Evolutionary conservation across 2,113 vertebrate species (phyloP).

Genomic region (Dendropsophus ebraccatus): DNA sequence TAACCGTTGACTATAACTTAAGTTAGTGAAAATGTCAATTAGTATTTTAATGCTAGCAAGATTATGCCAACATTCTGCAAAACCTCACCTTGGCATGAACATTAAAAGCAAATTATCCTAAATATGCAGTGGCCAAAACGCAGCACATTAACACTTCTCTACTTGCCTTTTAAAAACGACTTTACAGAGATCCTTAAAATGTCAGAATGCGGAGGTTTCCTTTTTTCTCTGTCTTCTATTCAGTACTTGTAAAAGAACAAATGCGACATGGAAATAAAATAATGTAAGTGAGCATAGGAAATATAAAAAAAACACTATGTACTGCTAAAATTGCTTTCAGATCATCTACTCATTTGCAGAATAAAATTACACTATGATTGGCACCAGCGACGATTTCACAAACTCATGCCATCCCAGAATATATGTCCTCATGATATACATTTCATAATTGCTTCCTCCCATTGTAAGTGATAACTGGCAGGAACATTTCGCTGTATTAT

Average conservation of each 20-base stretch:
- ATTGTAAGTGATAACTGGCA: conserved; percentile 14
- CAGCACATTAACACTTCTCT: conserved; percentile 32
- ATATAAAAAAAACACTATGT: conserved; percentile 15
- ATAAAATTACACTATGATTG: conserved; percentile 27
- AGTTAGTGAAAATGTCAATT: conserved; percentile 39
- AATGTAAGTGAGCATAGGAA: conserved; percentile 31
- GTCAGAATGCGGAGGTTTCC: background rate
- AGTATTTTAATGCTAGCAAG: conserved; percentile 11
- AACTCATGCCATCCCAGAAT: background rate
- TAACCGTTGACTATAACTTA: background rate
- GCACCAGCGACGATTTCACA: conserved; percentile 17
- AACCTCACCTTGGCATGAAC: conserved; percentile 29
- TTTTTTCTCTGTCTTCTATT: conserved; percentile 8
- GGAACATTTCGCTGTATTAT: conserved; percentile 9
- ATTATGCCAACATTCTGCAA: conserved; percentile 10
- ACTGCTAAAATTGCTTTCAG: conserved; percentile 36
- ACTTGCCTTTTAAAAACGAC: conserved; percentile 45
- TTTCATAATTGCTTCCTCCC: conserved; percentile 43
- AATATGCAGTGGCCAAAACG: conserved; percentile 34
- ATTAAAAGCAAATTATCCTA: conserved; percentile 25
- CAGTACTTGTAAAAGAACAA: conserved; percentile 28
- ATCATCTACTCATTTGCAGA: conserved; percentile 30
- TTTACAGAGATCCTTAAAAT: conserved; percentile 44
- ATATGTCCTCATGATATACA: conserved; percentile 25
- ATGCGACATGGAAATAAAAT: conserved; percentile 14